A percentile compares a stretch with the other conserved stretches of the same genome.
These are phyloP conservation scores for Globia sparganii DNA, from an alignment of 2,888 invertebrate species.

Conservation along the genomic window DNA sequence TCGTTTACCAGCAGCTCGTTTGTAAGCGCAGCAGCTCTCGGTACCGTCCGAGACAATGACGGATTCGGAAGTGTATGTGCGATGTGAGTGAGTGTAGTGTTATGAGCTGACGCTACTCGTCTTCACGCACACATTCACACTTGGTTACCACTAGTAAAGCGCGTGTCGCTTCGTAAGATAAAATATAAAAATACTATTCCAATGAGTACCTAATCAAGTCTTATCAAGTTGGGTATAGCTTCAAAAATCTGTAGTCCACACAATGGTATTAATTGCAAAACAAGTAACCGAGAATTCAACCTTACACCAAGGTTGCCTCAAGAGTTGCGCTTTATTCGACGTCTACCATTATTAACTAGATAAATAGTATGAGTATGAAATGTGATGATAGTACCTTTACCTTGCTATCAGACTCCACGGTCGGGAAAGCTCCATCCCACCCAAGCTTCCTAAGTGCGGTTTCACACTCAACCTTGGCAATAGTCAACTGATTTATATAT, in stretches of 20 bases:
- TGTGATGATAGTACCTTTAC: conserved; percentile 64
- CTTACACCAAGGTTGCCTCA: background rate
- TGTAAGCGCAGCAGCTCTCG: too few relatives aligned
- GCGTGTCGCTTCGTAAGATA: background rate
- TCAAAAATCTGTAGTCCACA: background rate
- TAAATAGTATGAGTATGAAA: conserved; percentile 19
- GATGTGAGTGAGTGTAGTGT: too few relatives aligned
- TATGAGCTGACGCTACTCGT: too few relatives aligned
- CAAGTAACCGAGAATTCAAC: background rate
- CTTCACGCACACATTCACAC: too few relatives aligned
- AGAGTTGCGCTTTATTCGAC: background rate
- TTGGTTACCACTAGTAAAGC: background rate
- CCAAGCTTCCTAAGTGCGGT: conserved; percentile 93
- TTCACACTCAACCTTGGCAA: conserved; percentile 95
- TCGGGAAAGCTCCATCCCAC: conserved; percentile 93
- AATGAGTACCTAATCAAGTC: background rate
- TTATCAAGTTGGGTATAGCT: background rate
- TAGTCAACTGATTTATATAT: conserved; percentile 95
- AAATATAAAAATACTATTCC: background rate
- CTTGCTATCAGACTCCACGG: conserved; percentile 87
- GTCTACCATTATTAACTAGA: background rate
- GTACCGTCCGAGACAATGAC: too few relatives aligned
- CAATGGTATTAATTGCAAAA: background rate
- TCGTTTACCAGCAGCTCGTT: too few relatives aligned
- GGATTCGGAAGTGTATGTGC: too few relatives aligned